A percentile compares a stretch with the other conserved stretches of the same genome.
Conservation (phyloP, 2,113 vertebrate genomes). For the Philantomba maxwellii region DNA sequence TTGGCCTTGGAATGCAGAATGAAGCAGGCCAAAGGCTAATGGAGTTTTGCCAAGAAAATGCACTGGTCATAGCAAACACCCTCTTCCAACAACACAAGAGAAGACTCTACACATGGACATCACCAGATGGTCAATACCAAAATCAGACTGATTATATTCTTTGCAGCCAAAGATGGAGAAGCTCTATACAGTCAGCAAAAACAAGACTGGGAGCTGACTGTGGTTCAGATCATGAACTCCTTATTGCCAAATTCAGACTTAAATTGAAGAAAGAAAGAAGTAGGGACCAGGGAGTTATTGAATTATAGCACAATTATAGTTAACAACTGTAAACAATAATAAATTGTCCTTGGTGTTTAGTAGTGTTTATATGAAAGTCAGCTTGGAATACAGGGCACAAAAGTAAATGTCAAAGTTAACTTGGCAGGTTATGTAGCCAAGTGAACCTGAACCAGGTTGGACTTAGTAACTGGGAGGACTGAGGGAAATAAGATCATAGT, state of each 20-base stretch:
- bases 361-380: neutral
- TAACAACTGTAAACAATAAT: slow-evolving; percentile 4
- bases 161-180: neutral
- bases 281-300: slow-evolving; percentile 6
- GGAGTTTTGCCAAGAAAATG: neutral
- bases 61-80: neutral
- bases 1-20: neutral
- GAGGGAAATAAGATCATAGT: neutral
- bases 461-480: neutral
- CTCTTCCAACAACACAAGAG: neutral
- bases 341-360: neutral
- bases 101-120: neutral
- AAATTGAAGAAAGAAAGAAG: neutral
- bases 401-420: neutral
- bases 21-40: neutral
- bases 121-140: neutral
- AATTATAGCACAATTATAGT: neutral
- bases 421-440: neutral
- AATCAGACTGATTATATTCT: neutral
- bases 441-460: neutral
- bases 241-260: neutral
- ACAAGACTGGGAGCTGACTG: neutral
- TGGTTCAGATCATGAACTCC: neutral
- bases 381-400: neutral
- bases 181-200: neutral